Evolutionary conservation across 2,113 vertebrate genomes (phyloP), one percentile per base, ranked within the genome.

Genomic region (Egretta garzetta): DNA sequence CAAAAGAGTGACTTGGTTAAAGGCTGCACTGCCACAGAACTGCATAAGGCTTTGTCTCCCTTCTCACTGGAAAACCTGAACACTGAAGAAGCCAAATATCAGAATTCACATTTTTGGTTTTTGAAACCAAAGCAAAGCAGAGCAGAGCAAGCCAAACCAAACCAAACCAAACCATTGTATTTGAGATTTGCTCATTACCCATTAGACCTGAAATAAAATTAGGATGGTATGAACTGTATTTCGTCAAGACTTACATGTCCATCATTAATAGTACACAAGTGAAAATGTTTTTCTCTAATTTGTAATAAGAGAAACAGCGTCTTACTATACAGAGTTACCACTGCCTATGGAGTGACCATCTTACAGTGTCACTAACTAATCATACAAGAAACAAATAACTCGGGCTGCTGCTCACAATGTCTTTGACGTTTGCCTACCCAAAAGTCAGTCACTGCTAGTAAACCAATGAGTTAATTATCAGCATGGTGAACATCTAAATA

Each of bases 351-450:
- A 82, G 84, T 70, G 50, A 45, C 24, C 32, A n/a, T 18, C 47
- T 79, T 88, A 82, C 47, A 84, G 39, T 49, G 62, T 41, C 47
- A 73, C 16, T 87, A 95, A 92, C 21, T 67, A 88, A 80, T 50
- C 86, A 85, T 67, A 72, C 6, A 9, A 93, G 53, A 52, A 91
- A 74, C 12, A 90, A 82, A 71, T 63, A 95, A 22, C 43, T 43
- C 52, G 45, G 64, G 37, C 59, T 90, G 59, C 68, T 75, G 37
- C 32, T 97, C 63, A 74, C 41, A 67, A 59, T 80, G 39, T 27
- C 11, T 95, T 96, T 95, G 63, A 88, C 66, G 75, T 92, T 88
- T 79, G 16, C 8, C 68, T 80, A 77, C 58, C 22, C 47, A 55
- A 23, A 77, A 75, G 63, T 90, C 70, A 97, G 74, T 32, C 49